Evolutionary conservation across 2,797 vertebrate species (phyloP).

Genomic region (Gallirallus australis): DNA sequence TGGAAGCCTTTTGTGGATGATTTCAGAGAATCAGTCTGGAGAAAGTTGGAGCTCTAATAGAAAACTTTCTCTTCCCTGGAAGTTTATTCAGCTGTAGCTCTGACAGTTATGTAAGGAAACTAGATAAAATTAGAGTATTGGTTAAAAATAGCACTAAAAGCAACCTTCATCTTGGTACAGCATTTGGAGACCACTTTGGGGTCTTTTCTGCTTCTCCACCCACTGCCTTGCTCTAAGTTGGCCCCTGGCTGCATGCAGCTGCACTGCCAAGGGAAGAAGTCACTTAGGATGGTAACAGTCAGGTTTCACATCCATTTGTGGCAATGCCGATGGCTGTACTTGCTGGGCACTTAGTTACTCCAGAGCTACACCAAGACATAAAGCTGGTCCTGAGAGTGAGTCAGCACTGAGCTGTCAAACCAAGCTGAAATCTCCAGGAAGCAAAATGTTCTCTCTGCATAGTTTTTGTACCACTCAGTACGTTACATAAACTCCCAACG

Average conservation of each 20-base stretch:
- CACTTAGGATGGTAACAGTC: background rate
- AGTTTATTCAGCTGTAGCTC: constrained; percentile 53
- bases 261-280: background rate
- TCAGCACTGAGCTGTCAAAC: constrained; percentile 58
- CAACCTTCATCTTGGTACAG: background rate
- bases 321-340: background rate
- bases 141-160: constrained; percentile 37
- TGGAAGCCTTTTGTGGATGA: background rate
- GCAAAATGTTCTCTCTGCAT: constrained; percentile 32
- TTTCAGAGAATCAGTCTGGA: background rate
- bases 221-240: background rate
- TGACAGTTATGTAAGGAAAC: constrained; percentile 31
- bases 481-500: constrained; percentile 50
- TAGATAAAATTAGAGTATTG: constrained; percentile 31
- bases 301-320: constrained; percentile 6
- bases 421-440: constrained; percentile 22
- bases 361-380: background rate
- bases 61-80: constrained; percentile 3
- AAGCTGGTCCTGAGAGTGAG: background rate
- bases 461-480: constrained; percentile 38
- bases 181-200: background rate
- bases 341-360: background rate
- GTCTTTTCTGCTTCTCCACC: background rate
- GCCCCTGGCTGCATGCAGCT: background rate
- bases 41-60: background rate